phyloP scores from a whole-genome alignment of 1,140 invertebrate species.

The Scaptodrosophila lebanonensis region DNA sequence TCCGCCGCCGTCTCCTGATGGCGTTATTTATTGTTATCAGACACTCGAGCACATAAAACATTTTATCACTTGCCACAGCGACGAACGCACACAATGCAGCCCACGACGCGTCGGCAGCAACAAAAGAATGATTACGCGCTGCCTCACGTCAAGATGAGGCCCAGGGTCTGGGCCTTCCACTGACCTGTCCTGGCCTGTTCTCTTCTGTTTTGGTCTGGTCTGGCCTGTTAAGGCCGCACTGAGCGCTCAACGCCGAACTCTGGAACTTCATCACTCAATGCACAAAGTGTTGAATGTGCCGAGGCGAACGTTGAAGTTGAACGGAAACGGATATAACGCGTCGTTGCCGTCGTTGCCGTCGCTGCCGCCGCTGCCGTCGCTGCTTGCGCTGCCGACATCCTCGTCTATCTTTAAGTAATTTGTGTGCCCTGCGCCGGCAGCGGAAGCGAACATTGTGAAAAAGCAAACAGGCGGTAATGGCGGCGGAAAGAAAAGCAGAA shows the following conservation, averaged over 20 bases:
- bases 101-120: not conserved
- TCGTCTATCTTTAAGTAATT: conserved; percentile 67
- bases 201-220: no score
- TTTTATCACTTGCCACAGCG: conserved; percentile 64
- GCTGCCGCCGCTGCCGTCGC: not conserved
- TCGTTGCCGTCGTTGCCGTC: conserved; percentile 39
- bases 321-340: conserved; percentile 68
- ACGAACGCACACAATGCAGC: conserved; percentile 29
- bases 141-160: conserved; percentile 41
- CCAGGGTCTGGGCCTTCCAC: conserved; percentile 11
- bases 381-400: not conserved
- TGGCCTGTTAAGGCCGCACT: no score
- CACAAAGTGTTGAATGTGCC: conserved; percentile 45
- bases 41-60: conserved; percentile 73
- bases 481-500: not conserved
- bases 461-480: conserved; percentile 27
- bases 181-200: no score
- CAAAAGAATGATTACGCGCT: conserved; percentile 51
- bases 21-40: conserved; percentile 75
- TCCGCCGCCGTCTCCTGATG: conserved; percentile 47
- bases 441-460: conserved; percentile 49
- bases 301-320: conserved; percentile 43
- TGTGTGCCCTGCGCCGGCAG: conserved; percentile 45
- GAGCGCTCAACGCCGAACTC: no score
- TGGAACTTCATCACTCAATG: conserved; percentile 63